A percentile compares a stretch with the other conserved stretches of the same genome.
phyloP scores from a whole-genome alignment of 1,140 invertebrate species.

The Adelges cooleyi region DNA sequence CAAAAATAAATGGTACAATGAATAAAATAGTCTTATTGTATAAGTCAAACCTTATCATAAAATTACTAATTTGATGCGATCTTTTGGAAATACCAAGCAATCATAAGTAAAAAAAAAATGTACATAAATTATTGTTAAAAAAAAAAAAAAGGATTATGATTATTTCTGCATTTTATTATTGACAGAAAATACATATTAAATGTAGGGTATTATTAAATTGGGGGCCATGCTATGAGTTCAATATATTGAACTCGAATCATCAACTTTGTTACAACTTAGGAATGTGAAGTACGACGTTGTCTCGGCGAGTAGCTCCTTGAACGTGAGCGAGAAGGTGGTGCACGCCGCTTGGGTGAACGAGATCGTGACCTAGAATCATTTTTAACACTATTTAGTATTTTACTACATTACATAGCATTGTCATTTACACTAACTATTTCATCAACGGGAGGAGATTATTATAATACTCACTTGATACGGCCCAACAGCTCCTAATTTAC shows the following conservation, averaged over 20 bases:
- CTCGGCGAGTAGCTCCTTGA: conserved; percentile 21
- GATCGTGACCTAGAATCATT: conserved; percentile 22
- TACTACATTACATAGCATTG: neutral
- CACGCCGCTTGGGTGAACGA: conserved; percentile 9
- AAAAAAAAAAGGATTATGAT: neutral
- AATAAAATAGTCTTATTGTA: conserved; percentile 6
- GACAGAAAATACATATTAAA: conserved; percentile 3
- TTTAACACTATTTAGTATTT: neutral
- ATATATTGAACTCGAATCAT: conserved; percentile 3
- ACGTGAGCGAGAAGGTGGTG: conserved; percentile 17
- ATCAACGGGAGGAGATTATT: neutral
- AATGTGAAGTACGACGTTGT: conserved; percentile 21
- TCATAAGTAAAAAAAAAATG: conserved; percentile 21
- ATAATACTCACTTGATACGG: conserved; percentile 7
- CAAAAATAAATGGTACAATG: neutral
- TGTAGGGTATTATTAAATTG: conserved; percentile 5
- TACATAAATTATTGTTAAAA: neutral
- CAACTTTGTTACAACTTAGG: conserved; percentile 7
- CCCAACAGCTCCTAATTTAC: conserved; percentile 15
- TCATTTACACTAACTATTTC: too few relatives aligned
- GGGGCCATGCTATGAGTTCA: conserved; percentile 1
- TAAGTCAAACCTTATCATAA: conserved; percentile 9
- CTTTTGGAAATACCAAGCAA: neutral
- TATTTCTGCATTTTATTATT: conserved; percentile 5
- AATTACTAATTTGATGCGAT: neutral